These are phyloP conservation scores for Trematomus bernacchii DNA, from an alignment of 2,797 vertebrate species.

Conservation along the genomic window DNA sequence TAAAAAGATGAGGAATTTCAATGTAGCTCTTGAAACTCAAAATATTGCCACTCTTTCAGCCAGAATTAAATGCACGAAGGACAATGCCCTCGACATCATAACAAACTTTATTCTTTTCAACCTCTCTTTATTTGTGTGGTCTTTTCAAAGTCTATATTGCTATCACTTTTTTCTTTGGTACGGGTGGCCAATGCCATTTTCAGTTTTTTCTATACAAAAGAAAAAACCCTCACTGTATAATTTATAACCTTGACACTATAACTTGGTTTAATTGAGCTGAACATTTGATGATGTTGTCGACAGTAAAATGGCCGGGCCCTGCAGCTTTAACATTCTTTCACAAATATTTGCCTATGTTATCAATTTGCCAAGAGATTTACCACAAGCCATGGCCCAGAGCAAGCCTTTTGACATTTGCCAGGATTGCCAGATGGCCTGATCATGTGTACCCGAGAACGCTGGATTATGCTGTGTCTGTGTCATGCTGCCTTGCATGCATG, in stretches of 20 bases:
- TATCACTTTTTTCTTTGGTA: background rate
- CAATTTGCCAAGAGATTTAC: slow-evolving; percentile 40
- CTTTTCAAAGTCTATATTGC: background rate
- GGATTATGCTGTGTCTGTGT: background rate
- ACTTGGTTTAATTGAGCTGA: slow-evolving; percentile 23
- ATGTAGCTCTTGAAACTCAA: background rate
- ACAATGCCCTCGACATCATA: background rate
- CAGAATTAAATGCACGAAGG: background rate
- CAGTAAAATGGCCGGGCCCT: background rate
- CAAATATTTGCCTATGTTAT: slow-evolving; percentile 54
- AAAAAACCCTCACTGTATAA: no score
- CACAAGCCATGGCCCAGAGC: slow-evolving; percentile 30
- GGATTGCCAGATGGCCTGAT: slow-evolving; percentile 61
- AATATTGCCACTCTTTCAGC: background rate
- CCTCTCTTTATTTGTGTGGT: background rate
- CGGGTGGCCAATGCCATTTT: no score
- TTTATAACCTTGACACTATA: slow-evolving; percentile 10
- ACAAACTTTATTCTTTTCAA: no score
- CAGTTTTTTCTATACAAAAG: no score
- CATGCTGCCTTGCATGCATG: background rate
- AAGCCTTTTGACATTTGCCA: slow-evolving; percentile 59
- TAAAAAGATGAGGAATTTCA: background rate
- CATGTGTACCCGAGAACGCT: slow-evolving; percentile 13
- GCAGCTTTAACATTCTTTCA: slow-evolving; percentile 38
- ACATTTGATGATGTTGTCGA: slow-evolving; percentile 23